These are phyloP conservation scores for Isichthys henryi DNA, from an alignment of 2,113 vertebrate species.

Conservation along the genomic window DNA sequence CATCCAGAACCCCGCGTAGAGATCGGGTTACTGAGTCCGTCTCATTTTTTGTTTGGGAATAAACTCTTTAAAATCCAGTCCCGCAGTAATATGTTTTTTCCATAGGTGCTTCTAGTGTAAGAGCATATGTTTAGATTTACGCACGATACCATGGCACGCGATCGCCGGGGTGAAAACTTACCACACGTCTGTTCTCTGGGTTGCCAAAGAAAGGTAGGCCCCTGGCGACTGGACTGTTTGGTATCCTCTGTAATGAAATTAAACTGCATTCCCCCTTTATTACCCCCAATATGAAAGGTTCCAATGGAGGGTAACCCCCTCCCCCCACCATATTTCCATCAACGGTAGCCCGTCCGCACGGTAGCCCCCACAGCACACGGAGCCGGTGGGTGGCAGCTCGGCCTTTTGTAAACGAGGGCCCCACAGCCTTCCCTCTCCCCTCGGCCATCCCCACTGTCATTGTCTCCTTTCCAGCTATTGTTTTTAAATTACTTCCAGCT, in stretches of 20 bases:
- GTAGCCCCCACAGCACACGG: background rate
- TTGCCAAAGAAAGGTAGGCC: background rate
- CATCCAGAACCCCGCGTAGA: background rate
- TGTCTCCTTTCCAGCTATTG: background rate
- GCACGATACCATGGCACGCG: constrained; percentile 37
- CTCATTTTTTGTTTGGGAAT: constrained; percentile 18
- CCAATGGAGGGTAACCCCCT: background rate
- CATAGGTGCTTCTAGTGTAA: constrained; percentile 29
- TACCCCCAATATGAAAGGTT: background rate
- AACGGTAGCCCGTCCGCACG: too few relatives aligned
- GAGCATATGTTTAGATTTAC: constrained; percentile 46
- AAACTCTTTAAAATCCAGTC: constrained; percentile 26
- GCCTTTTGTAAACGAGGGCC: background rate
- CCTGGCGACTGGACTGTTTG: background rate
- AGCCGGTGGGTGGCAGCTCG: background rate
- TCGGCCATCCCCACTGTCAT: background rate
- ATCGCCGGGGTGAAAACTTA: background rate
- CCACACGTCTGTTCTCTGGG: background rate
- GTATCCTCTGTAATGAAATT: background rate
- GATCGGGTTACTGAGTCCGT: background rate
- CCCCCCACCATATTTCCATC: background rate
- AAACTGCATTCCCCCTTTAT: background rate
- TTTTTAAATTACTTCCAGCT: constrained; percentile 9
- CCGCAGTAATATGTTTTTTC: constrained; percentile 33
- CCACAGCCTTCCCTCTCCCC: background rate